Evolutionary conservation across 2,888 invertebrate species (phyloP).

Genomic region (Lordiphosa andalusiaca): DNA sequence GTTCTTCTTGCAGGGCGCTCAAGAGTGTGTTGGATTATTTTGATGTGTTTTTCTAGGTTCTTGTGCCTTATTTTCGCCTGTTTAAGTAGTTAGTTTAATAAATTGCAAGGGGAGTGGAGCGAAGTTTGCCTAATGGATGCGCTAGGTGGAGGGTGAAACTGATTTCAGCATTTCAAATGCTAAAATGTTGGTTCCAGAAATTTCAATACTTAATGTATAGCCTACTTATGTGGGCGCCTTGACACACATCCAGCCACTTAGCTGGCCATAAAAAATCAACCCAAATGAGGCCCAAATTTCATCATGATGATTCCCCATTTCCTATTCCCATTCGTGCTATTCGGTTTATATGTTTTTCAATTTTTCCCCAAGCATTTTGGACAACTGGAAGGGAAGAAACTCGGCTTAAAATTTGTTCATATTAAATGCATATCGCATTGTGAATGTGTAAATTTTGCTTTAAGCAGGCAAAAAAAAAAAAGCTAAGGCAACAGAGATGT

Average conservation of each 20-base stretch:
- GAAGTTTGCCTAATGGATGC: not conserved
- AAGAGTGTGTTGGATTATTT: conserved; percentile 61
- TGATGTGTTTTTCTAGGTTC: conserved; percentile 38
- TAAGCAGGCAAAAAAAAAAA: conserved; percentile 18
- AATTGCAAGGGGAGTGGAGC: conserved; percentile 45
- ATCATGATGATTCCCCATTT: conserved; percentile 21
- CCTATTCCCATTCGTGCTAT: conserved; percentile 46
- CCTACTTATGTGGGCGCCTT: too few relatives aligned
- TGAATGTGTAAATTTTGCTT: conserved; percentile 65
- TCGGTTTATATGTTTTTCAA: conserved; percentile 62
- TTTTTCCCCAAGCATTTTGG: conserved; percentile 18
- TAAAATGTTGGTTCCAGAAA: conserved; percentile 11
- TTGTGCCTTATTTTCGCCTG: conserved; percentile 46
- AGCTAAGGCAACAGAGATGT: conserved; percentile 9
- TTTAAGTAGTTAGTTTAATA: conserved; percentile 67
- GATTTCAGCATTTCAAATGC: conserved; percentile 34
- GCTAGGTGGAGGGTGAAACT: not conserved
- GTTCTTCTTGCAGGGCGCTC: conserved; percentile 23
- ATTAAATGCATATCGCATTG: conserved; percentile 70
- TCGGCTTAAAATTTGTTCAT: conserved; percentile 38
- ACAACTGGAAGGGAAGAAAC: not conserved
- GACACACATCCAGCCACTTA: conserved; percentile 33
- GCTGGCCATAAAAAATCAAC: conserved; percentile 58
- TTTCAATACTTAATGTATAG: too few relatives aligned
- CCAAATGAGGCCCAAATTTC: conserved; percentile 48